phyloP scores from a whole-genome alignment of 2,888 invertebrate species.

The Imbricaverruca yamaguchii region DNA sequence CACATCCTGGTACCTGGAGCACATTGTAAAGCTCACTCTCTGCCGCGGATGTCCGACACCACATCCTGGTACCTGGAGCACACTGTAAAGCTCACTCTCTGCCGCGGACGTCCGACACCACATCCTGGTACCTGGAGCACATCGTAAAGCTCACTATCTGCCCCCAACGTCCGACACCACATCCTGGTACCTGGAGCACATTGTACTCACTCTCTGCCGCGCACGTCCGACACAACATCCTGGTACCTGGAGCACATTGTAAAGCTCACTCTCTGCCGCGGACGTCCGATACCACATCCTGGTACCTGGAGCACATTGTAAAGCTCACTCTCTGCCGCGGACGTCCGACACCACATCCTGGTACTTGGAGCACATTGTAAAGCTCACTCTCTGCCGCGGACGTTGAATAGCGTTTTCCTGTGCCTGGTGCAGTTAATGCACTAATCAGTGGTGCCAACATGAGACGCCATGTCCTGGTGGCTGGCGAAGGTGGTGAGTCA shows the following conservation, averaged over 20 bases:
- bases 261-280: too few relatives aligned
- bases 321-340: too few relatives aligned
- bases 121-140: constrained; percentile 5
- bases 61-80: constrained; percentile 13
- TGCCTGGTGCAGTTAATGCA: too few relatives aligned
- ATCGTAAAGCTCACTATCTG: too few relatives aligned
- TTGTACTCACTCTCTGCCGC: too few relatives aligned
- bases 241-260: not conserved
- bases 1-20: constrained; percentile 14
- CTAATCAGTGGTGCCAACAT: too few relatives aligned
- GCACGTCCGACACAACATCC: not conserved
- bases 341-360: constrained; percentile 7
- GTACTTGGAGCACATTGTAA: not conserved
- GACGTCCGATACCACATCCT: constrained; percentile 1
- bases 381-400: too few relatives aligned
- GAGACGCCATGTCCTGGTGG: too few relatives aligned
- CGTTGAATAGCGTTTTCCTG: too few relatives aligned
- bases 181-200: constrained; percentile 1
- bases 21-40: too few relatives aligned
- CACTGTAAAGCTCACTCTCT: too few relatives aligned
- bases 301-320: not conserved
- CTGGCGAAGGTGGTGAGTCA: too few relatives aligned
- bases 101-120: not conserved
- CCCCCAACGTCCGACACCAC: not conserved
- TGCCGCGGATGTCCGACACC: not conserved